Evolutionary conservation across 2,113 vertebrate genomes (phyloP), one percentile per base, ranked within the genome.

Genomic region (Tragulus kanchil): DNA sequence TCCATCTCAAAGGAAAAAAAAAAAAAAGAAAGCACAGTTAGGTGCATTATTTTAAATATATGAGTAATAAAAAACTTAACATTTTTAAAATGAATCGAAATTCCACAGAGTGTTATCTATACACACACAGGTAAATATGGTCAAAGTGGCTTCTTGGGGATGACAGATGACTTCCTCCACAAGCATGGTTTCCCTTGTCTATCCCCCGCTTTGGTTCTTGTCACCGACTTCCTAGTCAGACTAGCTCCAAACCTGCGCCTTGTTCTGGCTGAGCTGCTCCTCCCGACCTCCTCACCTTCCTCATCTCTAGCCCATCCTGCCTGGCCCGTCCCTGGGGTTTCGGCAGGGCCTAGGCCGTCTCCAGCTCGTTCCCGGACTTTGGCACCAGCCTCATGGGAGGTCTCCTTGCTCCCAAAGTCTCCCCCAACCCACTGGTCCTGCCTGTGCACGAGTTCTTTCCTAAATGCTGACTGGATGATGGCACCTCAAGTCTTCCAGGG

Each of bases 11-110:
- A 77, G 62, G 48, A 26, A 62, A 54, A 36, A 36, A n/a, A n/a
- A n/a, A 23, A 12, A 23, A 90, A 56, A 3, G 12, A 64, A 82
- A 93, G 17, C 15, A 42, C 64, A 83, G 31, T 94, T 65, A 88
- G 59, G 3, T 84, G 84, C n/a, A 84, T 61, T 84, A 59, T 56
- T 87, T 83, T 26, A 92, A 94, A 56, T 52, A 54, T 31, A 28
- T 28, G 42, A 69, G 16, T 78, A 83, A 96, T 85, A 48, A 79
- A 77, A 42, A 82, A 59, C 59, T 78, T n/a, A 94, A 82, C 64
- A 8, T 21, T 62, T 71, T 62, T 75, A 5, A n/a, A 62, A 82
- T 52, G 64, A 90, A 42, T 86, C 2, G 59, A 50, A 81, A 90
- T 67, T 61, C 65, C 42, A 6, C 28, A 31, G 85, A 45, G 16